A percentile compares a stretch with the other conserved stretches of the same genome.
phyloP scores from a whole-genome alignment of 1,140 invertebrate species.

The Sesamia nonagrioides region DNA sequence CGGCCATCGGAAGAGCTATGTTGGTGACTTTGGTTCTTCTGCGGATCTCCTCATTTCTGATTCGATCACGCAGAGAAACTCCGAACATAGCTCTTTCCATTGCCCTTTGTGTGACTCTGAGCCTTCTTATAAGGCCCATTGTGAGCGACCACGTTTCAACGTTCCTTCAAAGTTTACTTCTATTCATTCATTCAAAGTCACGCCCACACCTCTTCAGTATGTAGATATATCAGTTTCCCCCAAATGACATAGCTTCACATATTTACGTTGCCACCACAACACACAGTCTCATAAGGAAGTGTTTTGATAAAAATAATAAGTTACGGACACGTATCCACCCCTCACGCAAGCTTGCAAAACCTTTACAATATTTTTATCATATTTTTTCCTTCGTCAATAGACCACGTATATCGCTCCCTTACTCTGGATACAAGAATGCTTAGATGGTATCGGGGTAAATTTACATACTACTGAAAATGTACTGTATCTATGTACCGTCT shows the following conservation, averaged over 20 bases:
- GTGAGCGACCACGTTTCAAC: too few species aligned
- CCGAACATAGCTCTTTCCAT: too few species aligned
- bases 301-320: constrained; percentile 43
- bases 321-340: constrained; percentile 26
- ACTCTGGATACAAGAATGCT: constrained; percentile 27
- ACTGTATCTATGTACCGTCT: neutral
- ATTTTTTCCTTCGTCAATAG: constrained; percentile 38
- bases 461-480: constrained; percentile 15
- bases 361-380: constrained; percentile 38
- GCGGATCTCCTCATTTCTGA: too few species aligned
- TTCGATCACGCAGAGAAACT: too few species aligned
- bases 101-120: too few species aligned
- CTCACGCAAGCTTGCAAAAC: constrained; percentile 40
- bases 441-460: constrained; percentile 24
- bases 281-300: constrained; percentile 34
- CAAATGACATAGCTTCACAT: neutral
- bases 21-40: too few species aligned
- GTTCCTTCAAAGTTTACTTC: too few species aligned
- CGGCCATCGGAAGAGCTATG: too few species aligned
- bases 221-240: neutral
- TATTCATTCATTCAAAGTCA: too few species aligned
- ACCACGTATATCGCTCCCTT: constrained; percentile 8
- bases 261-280: constrained; percentile 3
- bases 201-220: too few species aligned
- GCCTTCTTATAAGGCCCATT: too few species aligned